Conservation (phyloP, 2,797 vertebrate species). For the Tadarida brasiliensis region DNA sequence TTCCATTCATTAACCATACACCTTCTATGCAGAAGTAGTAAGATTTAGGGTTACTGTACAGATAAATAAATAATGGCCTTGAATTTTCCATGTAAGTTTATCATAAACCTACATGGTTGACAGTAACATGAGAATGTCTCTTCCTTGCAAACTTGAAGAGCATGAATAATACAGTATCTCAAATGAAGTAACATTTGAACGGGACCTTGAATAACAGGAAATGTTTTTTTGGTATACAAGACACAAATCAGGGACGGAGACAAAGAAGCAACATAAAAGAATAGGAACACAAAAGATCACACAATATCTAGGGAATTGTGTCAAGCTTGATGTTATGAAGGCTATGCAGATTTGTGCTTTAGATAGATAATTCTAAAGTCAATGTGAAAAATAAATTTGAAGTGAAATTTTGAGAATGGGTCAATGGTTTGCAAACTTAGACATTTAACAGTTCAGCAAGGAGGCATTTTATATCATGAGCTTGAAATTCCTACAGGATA, state of each 20-base stretch:
- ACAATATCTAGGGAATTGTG: background rate
- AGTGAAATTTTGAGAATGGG: background rate
- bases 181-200: slow-evolving; percentile 26
- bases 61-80: background rate
- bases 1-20: background rate
- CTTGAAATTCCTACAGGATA: background rate
- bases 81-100: background rate
- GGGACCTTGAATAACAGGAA: background rate
- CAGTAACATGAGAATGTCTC: background rate
- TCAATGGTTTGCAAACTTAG: background rate
- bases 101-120: background rate
- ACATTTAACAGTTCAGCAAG: background rate
- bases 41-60: background rate
- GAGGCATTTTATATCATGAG: background rate
- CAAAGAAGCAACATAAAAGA: background rate
- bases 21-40: background rate
- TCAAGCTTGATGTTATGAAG: background rate
- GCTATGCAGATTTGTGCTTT: background rate
- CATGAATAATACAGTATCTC: slow-evolving; percentile 31
- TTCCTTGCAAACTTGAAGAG: background rate
- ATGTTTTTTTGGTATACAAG: background rate
- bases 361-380: background rate
- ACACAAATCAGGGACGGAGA: background rate
- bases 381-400: background rate
- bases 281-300: background rate